Evolutionary conservation across 2,888 invertebrate genomes (phyloP), one percentile per base, ranked within the genome.

Genomic region (Electrophaes corylata): DNA sequence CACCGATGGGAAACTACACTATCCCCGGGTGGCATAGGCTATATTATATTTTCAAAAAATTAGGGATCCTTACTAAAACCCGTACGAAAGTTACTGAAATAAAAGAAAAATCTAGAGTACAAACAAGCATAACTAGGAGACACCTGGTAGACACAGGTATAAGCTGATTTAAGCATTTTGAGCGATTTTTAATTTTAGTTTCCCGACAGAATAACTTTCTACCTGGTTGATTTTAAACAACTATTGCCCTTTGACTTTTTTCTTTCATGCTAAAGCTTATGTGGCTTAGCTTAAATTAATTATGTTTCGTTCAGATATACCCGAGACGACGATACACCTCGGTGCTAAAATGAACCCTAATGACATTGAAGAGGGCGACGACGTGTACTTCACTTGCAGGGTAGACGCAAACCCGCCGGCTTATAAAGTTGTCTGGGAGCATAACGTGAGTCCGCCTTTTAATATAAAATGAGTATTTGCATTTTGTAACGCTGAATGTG

Each of bases 381-480:
- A 92, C 73, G 91, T 92, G 14, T 92, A 91, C 71, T 92, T 92
- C 68, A 87, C 78, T 48, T 92, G 92, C 68, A 83, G 83, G 57
- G 91, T 92, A 51, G 88, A 88, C 69, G 91, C 92, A 64, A 91
- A 92, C 73, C 92, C 92, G 11, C 86, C 89, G 23, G 89, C 90
- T 62, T 92, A 92, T 76, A 92, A 92, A 86, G 88, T 92, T 65
- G 78, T 91, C 64, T 92, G 92, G 92, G 91, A 92, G 67, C 92
- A 92, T 70, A 89, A 92, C 66, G 92, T 92, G 69, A 91, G 92
- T 86, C 57, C 19, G 41, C 54, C 39, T 47, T 54, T 51, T 59
- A 59, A 57, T 54, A 51, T 53, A 50, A 48, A 61, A 46, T 46
- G 45, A 57, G 54, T 49, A 49, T 59, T 54, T 59, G 49, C 50